phyloP scores from a whole-genome alignment of 2,888 invertebrate species.

The Drosophila yooni region DNA sequence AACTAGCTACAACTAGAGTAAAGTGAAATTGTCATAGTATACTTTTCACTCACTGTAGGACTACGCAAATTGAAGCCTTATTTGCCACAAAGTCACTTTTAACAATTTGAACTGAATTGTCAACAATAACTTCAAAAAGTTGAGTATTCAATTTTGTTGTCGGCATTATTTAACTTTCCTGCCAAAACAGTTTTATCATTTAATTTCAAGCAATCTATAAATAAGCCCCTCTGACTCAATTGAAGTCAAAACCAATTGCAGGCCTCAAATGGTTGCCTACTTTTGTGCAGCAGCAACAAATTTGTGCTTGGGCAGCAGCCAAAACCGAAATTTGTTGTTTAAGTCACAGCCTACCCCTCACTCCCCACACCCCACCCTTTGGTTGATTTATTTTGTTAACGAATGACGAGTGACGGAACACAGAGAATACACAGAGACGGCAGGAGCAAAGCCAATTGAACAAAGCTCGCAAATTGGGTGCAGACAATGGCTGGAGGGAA shows the following conservation, averaged over 20 bases:
- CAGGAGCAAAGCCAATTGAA: slow-evolving; percentile 58
- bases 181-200: not conserved
- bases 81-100: not conserved
- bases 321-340: not conserved
- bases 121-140: not conserved
- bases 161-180: not conserved
- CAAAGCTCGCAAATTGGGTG: slow-evolving; percentile 60
- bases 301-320: slow-evolving; percentile 1
- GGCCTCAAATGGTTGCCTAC: slow-evolving; percentile 23
- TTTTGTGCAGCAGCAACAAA: slow-evolving; percentile 7
- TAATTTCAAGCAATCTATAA: not conserved
- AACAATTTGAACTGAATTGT: not conserved
- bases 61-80: too few relatives aligned
- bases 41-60: not conserved
- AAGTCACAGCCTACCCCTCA: slow-evolving; percentile 1
- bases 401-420: slow-evolving; percentile 20
- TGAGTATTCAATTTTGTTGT: not conserved
- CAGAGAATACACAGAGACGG: slow-evolving; percentile 2
- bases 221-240: not conserved
- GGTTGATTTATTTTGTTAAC: slow-evolving; percentile 40
- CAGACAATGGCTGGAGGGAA: slow-evolving; percentile 33
- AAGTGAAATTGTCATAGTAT: not conserved
- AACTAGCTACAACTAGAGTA: not conserved
- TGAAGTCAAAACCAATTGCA: slow-evolving; percentile 4
- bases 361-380: not conserved